phyloP scores from a whole-genome alignment of 2,113 vertebrate species.

The Sciurus niger region DNA sequence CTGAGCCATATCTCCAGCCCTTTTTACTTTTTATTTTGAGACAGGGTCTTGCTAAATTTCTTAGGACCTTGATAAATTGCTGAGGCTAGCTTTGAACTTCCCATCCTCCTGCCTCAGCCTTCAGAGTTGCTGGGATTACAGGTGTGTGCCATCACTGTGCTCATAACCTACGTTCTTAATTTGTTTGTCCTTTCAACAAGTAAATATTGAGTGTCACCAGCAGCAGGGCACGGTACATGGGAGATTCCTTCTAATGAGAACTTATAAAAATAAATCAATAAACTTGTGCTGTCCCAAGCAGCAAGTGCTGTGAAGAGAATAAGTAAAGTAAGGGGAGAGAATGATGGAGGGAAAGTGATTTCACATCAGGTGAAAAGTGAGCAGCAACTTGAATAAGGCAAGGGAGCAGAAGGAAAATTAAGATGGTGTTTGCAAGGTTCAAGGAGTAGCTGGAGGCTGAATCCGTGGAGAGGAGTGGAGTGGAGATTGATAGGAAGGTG shows the following conservation, averaged over 20 bases:
- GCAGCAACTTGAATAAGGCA: background rate
- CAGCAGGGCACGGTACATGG: background rate
- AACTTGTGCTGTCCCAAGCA: background rate
- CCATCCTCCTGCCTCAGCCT: background rate
- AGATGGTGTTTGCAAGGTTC: background rate
- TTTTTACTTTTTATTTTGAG: background rate
- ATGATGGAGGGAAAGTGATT: background rate
- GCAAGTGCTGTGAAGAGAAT: background rate
- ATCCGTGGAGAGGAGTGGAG: background rate
- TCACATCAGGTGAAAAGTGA: background rate
- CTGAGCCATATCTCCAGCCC: no score
- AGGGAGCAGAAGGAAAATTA: background rate
- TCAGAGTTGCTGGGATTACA: no score
- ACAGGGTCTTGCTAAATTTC: background rate
- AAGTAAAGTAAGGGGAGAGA: background rate
- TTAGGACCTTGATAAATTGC: background rate
- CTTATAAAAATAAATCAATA: background rate
- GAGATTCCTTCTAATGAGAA: slow-evolving; percentile 8
- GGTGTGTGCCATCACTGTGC: no score
- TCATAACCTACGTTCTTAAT: background rate
- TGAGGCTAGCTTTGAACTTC: background rate
- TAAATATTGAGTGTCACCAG: background rate
- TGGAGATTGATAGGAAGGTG: background rate
- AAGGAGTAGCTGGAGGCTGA: background rate
- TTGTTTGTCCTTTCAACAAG: background rate